Evolutionary conservation across 1,140 invertebrate species (phyloP).

Genomic region (Apis florea): DNA sequence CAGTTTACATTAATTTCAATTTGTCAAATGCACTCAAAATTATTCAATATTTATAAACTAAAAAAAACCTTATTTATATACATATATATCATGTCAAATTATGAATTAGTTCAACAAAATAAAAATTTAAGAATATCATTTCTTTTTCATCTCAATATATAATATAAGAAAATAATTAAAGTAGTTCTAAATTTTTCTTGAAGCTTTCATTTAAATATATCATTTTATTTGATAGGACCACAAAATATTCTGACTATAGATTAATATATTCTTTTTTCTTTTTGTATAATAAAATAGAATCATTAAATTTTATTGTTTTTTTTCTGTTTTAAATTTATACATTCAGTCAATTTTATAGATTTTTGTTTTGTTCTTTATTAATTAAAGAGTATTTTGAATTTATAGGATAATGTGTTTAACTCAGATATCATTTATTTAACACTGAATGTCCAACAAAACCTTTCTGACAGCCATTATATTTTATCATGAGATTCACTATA

Average conservation of each 20-base stretch:
- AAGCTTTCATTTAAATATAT: slow-evolving; percentile 34
- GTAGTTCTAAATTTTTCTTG: slow-evolving; percentile 44
- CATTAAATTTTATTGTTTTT: slow-evolving; percentile 40
- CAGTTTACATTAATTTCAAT: slow-evolving; percentile 33
- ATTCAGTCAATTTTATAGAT: slow-evolving; percentile 58
- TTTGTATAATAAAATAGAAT: slow-evolving; percentile 64
- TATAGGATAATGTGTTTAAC: slow-evolving; percentile 32
- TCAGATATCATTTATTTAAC: slow-evolving; percentile 49
- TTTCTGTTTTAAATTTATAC: slow-evolving; percentile 47
- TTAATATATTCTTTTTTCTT: slow-evolving; percentile 41
- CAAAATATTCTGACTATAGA: slow-evolving; percentile 48
- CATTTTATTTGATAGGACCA: slow-evolving; percentile 43
- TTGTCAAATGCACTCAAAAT: slow-evolving; percentile 52
- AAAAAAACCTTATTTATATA: slow-evolving; percentile 53
- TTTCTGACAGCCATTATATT: slow-evolving; percentile 68
- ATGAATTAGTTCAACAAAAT: slow-evolving; percentile 49
- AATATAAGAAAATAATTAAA: slow-evolving; percentile 49
- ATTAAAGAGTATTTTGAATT: slow-evolving; percentile 56
- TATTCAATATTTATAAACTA: slow-evolving; percentile 48
- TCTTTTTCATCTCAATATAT: slow-evolving; percentile 30
- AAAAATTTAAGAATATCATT: slow-evolving; percentile 51
- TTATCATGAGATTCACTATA: slow-evolving; percentile 68
- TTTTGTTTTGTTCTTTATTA: slow-evolving; percentile 60
- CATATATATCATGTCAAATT: slow-evolving; percentile 41
- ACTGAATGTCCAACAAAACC: slow-evolving; percentile 36